Base-by-base conservation (phyloP, 1,140 invertebrate species). In the Frieseomelitta varia region DNA sequence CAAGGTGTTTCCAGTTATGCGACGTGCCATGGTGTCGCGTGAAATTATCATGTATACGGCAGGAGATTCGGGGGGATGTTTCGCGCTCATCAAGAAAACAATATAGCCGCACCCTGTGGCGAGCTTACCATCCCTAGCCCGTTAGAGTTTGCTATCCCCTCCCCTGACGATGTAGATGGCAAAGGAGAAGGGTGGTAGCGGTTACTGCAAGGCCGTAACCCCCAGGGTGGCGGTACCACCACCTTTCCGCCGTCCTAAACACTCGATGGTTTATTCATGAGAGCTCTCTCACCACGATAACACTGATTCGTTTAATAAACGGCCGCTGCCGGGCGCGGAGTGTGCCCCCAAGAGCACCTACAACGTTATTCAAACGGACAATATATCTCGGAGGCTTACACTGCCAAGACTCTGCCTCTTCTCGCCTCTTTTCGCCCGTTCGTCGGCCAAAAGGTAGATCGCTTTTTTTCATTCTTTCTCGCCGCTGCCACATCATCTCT, bases 241-340 rank as follows among this genome's bases (percentile, higher is more conserved):
- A 85, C 91, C 90, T 86, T 90, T 84, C 86, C 82, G 68, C 88
- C 84, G 69, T 90, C 86, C 92, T 92, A 93, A 93, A 92, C 93
- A 93, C 92, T 94, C 93, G 91, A 94, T 94, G 93, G 92, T 92
- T 94, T 94, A 94, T 94, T 94, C 93, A 94, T 94, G 93, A 94
- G 92, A 89, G 88, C 90, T 93, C 92, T 87, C 89, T 93, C 91
- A 90, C 92, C 91, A 88, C 92, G 93, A 94, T 94, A 94, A 94
- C 93, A 92, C 92, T 94, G 93, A 94, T 94, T 94, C 93, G 91
- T 93, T 94, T 94, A 94, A 94, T 94, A 94, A 94, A 94, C 93
- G 93, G 88, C 90, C 75, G 87, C 87, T 65, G 79, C 84, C 81
- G 82, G 68, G 63, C 83, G 81, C 76, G 77, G 84, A 85, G 81